Evolutionary conservation across 2,797 vertebrate species (phyloP).

Genomic region (Melopsittacus undulatus): DNA sequence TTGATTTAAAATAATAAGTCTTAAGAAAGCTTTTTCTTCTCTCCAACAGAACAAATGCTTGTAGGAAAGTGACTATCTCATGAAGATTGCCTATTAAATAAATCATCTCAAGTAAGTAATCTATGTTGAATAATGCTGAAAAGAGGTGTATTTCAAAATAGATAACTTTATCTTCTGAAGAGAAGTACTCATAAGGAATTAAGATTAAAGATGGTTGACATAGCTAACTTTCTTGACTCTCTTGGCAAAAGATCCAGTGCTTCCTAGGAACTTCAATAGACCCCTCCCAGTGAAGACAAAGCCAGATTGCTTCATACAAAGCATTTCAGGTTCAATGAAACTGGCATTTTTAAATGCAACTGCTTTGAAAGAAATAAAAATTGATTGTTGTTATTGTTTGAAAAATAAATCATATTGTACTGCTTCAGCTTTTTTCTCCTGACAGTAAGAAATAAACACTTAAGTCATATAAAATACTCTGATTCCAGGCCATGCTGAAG

Average conservation of each 20-base stretch:
- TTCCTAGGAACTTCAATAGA: background rate
- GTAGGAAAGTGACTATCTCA: background rate
- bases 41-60: background rate
- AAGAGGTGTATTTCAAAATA: background rate
- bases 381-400: background rate
- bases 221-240: background rate
- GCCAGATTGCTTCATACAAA: background rate
- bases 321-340: background rate
- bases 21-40: background rate
- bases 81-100: background rate
- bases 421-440: background rate
- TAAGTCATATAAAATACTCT: background rate
- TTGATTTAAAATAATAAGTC: background rate
- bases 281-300: background rate
- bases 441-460: background rate
- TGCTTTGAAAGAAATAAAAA: background rate
- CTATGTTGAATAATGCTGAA: background rate
- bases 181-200: background rate
- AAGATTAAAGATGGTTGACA: background rate
- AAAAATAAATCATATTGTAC: background rate
- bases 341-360: background rate
- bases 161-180: no score
- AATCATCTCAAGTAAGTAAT: background rate
- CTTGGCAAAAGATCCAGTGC: background rate
- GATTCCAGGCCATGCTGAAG: background rate